Conservation (phyloP, 92 coral and sea anemone genomes). For the Phymanthus crucifer region DNA sequence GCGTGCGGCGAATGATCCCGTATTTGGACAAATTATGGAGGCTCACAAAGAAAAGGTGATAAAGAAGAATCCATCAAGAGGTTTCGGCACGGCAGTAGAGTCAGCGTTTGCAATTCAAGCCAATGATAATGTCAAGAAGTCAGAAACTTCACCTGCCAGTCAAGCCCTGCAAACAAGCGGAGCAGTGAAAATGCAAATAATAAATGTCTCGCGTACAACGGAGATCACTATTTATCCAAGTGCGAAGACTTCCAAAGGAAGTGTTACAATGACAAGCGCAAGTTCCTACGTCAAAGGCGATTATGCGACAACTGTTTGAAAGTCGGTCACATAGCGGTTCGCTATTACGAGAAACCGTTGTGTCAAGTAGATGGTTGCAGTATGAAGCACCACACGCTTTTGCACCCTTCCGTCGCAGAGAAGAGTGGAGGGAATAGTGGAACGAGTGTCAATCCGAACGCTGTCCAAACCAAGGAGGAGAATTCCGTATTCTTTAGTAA, state of each 20-base stretch:
- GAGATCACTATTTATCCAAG: slow-evolving; percentile 46
- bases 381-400: slow-evolving; percentile 36
- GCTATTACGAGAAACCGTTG: slow-evolving; percentile 39
- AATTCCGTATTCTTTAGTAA: background rate
- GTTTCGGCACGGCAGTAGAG: background rate
- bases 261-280: slow-evolving; percentile 46
- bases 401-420: slow-evolving; percentile 29
- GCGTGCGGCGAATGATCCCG: slow-evolving; percentile 8
- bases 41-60: background rate
- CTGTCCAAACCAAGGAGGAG: background rate
- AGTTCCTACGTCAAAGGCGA: slow-evolving; percentile 38
- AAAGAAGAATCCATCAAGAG: background rate
- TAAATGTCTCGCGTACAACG: slow-evolving; percentile 28
- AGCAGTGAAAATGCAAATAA: background rate
- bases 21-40: slow-evolving; percentile 11
- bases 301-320: no score
- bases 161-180: background rate
- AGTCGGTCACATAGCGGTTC: slow-evolving; percentile 50
- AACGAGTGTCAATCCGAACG: background rate
- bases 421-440: background rate
- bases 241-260: slow-evolving; percentile 49
- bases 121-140: background rate
- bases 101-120: background rate
- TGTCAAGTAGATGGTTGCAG: slow-evolving; percentile 51
- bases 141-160: background rate